A percentile compares a stretch with the other conserved stretches of the same genome.
Conservation (phyloP, 2,113 vertebrate genomes). For the Scortum barcoo region DNA sequence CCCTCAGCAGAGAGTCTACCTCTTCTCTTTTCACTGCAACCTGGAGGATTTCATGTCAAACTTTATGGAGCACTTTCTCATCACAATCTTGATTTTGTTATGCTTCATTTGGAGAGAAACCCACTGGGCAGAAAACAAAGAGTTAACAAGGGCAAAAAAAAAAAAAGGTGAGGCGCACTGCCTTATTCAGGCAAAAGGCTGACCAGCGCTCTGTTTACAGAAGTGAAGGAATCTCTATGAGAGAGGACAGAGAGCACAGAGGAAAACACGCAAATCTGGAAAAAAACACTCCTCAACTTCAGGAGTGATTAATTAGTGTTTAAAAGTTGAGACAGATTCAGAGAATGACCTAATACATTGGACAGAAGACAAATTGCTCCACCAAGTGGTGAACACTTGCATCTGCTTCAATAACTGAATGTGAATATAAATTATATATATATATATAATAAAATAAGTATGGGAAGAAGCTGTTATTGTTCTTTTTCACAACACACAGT, state of each 20-base stretch:
- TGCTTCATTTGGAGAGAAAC: not conserved
- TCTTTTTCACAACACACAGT: not conserved
- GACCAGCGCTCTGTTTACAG: constrained; percentile 64
- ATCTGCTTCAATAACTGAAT: too few species aligned
- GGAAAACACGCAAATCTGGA: not conserved
- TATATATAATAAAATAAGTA: not conserved
- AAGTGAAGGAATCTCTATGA: constrained; percentile 49
- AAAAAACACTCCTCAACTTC: not conserved
- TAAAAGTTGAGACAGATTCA: not conserved
- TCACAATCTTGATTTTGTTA: not conserved
- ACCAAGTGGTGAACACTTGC: constrained; percentile 59
- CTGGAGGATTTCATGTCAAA: constrained; percentile 41
- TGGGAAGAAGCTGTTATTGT: not conserved
- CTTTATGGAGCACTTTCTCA: not conserved
- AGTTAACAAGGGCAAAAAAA: constrained; percentile 56
- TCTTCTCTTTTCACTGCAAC: constrained; percentile 11
- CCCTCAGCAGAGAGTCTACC: constrained; percentile 10
- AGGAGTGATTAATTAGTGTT: not conserved
- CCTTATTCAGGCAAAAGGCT: constrained; percentile 85
- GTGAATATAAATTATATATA: too few species aligned
- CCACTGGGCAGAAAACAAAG: constrained; percentile 2
- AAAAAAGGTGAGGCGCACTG: constrained; percentile 53
- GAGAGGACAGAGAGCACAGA: not conserved
- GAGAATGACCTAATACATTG: not conserved
- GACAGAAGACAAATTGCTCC: constrained; percentile 45